phyloP scores from a whole-genome alignment of 2,888 invertebrate genomes.

The Caenorhabditis panamensis region DNA sequence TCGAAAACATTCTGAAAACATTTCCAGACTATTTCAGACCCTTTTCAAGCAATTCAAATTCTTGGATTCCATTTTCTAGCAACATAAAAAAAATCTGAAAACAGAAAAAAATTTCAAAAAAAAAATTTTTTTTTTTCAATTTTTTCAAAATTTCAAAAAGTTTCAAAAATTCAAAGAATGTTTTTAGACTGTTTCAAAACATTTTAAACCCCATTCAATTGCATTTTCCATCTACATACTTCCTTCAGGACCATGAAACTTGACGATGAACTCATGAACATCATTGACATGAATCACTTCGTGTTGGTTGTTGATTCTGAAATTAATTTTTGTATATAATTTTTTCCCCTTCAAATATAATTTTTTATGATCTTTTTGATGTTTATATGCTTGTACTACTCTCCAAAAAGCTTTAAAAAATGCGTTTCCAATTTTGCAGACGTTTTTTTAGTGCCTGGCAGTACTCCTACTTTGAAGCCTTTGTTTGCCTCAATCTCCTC shows the following conservation, averaged over 20 bases:
- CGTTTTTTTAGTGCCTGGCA: constrained; percentile 1
- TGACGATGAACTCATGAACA: constrained; percentile 98
- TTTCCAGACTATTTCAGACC: too few species aligned
- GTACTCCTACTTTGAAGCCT: too few species aligned
- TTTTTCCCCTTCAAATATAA: background rate
- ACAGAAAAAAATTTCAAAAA: background rate
- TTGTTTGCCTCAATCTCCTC: background rate
- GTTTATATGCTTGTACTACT: too few species aligned
- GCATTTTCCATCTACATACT: constrained; percentile 84
- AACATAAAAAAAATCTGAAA: too few species aligned
- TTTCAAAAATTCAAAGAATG: constrained; percentile 12
- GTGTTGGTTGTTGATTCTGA: constrained; percentile 97
- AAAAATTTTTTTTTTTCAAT: background rate
- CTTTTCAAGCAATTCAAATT: too few species aligned
- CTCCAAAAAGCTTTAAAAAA: too few species aligned
- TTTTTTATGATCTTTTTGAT: background rate
- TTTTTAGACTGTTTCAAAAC: background rate
- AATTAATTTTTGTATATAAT: too few species aligned
- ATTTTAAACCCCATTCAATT: background rate
- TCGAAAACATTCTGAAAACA: too few species aligned
- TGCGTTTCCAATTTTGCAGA: constrained; percentile 5
- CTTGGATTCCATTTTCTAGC: too few species aligned
- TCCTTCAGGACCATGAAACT: constrained; percentile 97
- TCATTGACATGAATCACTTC: constrained; percentile 98
- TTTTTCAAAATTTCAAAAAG: constrained; percentile 4